Conservation (phyloP, 1,140 invertebrate genomes). For the Triops cancriformis region DNA sequence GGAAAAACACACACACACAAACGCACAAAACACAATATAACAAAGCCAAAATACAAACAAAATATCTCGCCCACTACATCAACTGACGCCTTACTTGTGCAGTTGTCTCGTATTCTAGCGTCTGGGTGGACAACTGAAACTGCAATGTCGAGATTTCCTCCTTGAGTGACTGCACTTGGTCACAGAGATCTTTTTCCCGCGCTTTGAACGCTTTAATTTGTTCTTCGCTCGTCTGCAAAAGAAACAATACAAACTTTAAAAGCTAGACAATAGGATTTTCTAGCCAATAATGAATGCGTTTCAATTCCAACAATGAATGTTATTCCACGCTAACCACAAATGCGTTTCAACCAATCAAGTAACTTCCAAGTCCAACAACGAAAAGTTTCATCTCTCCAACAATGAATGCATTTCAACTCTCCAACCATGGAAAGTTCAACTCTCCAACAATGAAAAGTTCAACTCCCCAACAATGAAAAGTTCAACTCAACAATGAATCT, state of each 20-base stretch:
- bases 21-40: not conserved
- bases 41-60: not conserved
- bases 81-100: conserved; percentile 17
- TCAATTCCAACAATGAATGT: no score
- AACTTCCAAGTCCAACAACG: no score
- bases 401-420: no score
- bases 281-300: no score
- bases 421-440: no score
- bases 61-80: not conserved
- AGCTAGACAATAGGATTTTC: no score
- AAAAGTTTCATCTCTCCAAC: no score
- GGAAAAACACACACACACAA: conserved; percentile 15
- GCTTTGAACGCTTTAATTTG: not conserved
- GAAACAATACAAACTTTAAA: not conserved
- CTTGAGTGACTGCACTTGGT: not conserved
- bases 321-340: no score
- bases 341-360: no score
- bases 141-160: conserved; percentile 21
- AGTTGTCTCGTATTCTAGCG: conserved; percentile 15
- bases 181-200: not conserved
- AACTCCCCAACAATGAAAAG: no score
- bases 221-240: not conserved
- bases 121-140: conserved; percentile 25
- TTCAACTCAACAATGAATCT: no score
- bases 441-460: no score